phyloP scores from a whole-genome alignment of 92 coral and sea anemone genomes.

The Muricea muricata region DNA sequence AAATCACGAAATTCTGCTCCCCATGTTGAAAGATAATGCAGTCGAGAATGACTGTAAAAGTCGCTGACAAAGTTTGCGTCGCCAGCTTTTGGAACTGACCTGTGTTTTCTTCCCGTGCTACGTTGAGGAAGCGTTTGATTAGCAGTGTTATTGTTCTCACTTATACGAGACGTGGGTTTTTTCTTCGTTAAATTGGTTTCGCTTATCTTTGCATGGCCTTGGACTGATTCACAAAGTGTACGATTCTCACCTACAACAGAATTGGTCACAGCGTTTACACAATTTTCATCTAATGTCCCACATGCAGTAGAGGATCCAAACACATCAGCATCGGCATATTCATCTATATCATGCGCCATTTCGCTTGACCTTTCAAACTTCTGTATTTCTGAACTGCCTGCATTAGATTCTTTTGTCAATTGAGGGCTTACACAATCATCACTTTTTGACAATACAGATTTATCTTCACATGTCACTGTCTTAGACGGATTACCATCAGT shows the following conservation, averaged over 20 bases:
- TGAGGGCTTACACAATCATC: background rate
- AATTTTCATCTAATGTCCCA: background rate
- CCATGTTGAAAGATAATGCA: conserved; percentile 95
- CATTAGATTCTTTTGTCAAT: background rate
- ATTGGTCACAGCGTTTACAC: too few species aligned
- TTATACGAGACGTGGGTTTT: background rate
- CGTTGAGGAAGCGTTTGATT: conserved; percentile 1
- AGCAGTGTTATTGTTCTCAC: background rate
- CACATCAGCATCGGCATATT: background rate
- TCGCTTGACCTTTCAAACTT: too few species aligned
- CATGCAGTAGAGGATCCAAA: background rate
- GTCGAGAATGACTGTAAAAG: conserved; percentile 87
- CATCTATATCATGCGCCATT: background rate
- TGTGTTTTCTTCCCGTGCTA: background rate
- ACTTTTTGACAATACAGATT: background rate
- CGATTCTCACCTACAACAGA: background rate
- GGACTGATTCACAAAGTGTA: too few species aligned
- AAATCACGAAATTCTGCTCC: conserved; percentile 92
- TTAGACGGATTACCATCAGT: background rate
- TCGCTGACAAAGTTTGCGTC: conserved; percentile 91
- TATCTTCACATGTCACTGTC: background rate
- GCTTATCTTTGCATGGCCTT: background rate
- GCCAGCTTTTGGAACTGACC: conserved; percentile 72
- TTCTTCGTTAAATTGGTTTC: background rate
- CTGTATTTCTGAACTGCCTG: too few species aligned